phyloP scores from a whole-genome alignment of 2,797 vertebrate species.

The Tokudaia muenninki region DNA sequence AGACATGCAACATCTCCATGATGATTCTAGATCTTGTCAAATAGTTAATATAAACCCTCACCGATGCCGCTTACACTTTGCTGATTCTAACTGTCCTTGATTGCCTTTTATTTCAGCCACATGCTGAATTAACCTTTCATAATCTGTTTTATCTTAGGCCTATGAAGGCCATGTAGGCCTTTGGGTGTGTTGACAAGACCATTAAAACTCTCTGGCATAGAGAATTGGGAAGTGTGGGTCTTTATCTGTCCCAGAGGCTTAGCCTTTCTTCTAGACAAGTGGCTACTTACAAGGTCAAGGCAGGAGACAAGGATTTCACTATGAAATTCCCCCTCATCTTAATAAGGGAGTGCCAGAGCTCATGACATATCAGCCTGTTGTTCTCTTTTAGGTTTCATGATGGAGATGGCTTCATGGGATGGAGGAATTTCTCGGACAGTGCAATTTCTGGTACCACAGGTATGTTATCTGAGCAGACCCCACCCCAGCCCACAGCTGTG shows the following conservation, averaged over 20 bases:
- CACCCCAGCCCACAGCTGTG: slow-evolving; percentile 90
- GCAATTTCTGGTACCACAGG: slow-evolving; percentile 98
- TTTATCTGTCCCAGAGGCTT: not conserved
- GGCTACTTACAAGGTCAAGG: not conserved
- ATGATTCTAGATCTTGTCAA: not conserved
- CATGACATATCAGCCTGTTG: not conserved
- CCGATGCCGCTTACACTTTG: not conserved
- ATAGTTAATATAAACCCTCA: not conserved
- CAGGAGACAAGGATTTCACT: not conserved
- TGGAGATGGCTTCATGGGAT: slow-evolving; percentile 99
- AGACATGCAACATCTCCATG: not conserved
- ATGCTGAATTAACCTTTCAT: not conserved
- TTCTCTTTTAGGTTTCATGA: slow-evolving; percentile 95
- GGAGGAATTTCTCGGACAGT: slow-evolving; percentile 99
- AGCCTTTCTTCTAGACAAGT: not conserved
- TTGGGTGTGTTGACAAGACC: not conserved
- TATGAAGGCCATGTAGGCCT: not conserved
- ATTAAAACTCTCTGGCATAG: not conserved
- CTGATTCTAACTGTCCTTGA: slow-evolving; percentile 3
- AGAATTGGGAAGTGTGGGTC: not conserved
- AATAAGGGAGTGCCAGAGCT: not conserved
- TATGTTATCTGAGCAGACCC: slow-evolving; percentile 81
- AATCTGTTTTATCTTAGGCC: not conserved
- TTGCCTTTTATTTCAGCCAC: slow-evolving; percentile 52
- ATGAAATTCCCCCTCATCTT: not conserved